A percentile compares a stretch with the other conserved stretches of the same genome.
These are phyloP conservation scores for Leucophenga maculata DNA, from an alignment of 2,888 invertebrate species.

Conservation along the genomic window DNA sequence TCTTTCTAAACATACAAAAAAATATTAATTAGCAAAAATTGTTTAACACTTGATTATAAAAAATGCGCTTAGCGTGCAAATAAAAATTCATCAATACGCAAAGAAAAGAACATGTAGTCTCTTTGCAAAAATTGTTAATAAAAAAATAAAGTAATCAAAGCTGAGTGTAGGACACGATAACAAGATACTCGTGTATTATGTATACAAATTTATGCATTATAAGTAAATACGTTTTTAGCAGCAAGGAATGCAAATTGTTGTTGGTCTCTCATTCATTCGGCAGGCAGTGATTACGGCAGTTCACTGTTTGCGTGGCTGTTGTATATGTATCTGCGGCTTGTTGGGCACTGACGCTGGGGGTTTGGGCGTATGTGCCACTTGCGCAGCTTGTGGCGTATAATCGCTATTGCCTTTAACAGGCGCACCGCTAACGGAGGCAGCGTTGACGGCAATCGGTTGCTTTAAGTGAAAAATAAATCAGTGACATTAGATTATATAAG, in stretches of 20 bases:
- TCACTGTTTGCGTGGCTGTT: constrained; percentile 87
- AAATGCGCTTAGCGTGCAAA: not conserved
- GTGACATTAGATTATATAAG: not conserved
- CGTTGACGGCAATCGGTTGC: constrained; percentile 77
- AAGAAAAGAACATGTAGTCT: no score
- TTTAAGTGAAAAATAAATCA: constrained; percentile 34
- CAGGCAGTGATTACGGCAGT: not conserved
- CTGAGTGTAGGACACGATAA: no score
- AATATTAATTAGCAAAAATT: not conserved
- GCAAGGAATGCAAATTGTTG: not conserved
- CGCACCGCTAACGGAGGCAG: constrained; percentile 83
- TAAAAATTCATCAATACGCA: no score
- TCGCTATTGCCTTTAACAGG: constrained; percentile 88
- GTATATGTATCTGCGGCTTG: constrained; percentile 82
- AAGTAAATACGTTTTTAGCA: not conserved
- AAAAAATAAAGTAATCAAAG: no score
- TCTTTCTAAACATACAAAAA: no score
- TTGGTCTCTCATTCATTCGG: not conserved
- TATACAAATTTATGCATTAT: no score
- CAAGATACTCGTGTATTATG: no score
- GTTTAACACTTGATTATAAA: not conserved
- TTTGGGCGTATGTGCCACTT: constrained; percentile 86
- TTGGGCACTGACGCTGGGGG: constrained; percentile 78
- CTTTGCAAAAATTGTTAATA: not conserved
- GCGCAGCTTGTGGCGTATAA: constrained; percentile 90